Evolutionary conservation across 2,797 vertebrate species (phyloP).

Genomic region (Harpagifer antarcticus): DNA sequence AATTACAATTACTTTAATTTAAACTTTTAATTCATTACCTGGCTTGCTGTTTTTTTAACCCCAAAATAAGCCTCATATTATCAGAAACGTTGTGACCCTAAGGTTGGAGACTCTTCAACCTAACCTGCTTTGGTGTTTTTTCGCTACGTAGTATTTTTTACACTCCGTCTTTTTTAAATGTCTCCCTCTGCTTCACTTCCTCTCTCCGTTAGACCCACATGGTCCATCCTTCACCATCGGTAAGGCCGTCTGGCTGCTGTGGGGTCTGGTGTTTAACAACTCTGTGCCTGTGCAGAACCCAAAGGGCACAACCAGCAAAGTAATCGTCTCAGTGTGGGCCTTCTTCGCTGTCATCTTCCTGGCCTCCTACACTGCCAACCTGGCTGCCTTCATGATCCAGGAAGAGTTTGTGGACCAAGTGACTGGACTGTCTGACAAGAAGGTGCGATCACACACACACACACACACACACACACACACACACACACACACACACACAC

Average conservation of each 20-base stretch:
- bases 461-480: constrained; percentile 30
- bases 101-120: not conserved
- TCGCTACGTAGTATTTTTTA: not conserved
- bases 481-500: constrained; percentile 32
- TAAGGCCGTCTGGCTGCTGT: constrained; percentile 97
- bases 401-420: constrained; percentile 99
- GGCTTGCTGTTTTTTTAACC: not conserved
- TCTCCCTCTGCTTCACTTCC: constrained; percentile 6
- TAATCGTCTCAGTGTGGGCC: constrained; percentile 99
- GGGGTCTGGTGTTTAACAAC: constrained; percentile 99
- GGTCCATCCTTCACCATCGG: constrained; percentile 98
- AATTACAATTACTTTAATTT: not conserved
- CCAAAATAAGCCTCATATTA: not conserved
- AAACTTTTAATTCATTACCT: not conserved
- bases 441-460: constrained; percentile 84
- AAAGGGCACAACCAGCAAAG: constrained; percentile 97
- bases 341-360: constrained; percentile 99
- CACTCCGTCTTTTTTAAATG: not conserved
- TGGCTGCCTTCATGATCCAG: constrained; percentile 99
- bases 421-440: constrained; percentile 98
- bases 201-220: constrained; percentile 89
- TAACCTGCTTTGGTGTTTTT: no score
- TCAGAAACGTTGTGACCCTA: constrained; percentile 18
- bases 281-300: constrained; percentile 99
- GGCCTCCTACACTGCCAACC: constrained; percentile 98